These are phyloP conservation scores for Takifugu ocellatus DNA, from an alignment of 2,797 vertebrate genomes.

Conservation along the genomic window DNA sequence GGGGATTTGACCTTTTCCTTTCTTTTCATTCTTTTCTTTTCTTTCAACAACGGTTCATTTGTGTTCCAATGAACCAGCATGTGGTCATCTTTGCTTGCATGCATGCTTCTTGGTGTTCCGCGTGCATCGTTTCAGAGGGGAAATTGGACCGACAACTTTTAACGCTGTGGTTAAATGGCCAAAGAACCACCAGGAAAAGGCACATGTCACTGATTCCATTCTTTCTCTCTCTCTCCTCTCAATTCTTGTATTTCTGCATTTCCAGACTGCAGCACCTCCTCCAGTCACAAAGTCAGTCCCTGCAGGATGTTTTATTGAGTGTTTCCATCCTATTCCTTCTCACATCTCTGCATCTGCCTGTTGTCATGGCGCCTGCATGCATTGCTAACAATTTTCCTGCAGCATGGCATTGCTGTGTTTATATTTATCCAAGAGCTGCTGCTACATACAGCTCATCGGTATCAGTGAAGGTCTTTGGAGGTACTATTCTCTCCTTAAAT, in stretches of 20 bases:
- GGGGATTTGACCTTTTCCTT: too few species aligned
- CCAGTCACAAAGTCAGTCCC: slow-evolving; percentile 69
- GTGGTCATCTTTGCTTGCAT: slow-evolving; percentile 15
- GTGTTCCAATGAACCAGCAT: not conserved
- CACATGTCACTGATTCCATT: slow-evolving; percentile 3
- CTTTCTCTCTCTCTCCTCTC: slow-evolving; percentile 31
- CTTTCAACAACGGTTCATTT: not conserved
- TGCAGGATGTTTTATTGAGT: slow-evolving; percentile 22
- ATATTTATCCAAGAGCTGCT: slow-evolving; percentile 1
- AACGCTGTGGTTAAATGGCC: not conserved
- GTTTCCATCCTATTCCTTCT: slow-evolving; percentile 7
- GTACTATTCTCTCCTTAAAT: slow-evolving; percentile 14
- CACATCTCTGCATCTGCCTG: not conserved
- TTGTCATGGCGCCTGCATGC: slow-evolving; percentile 20
- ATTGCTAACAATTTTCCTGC: slow-evolving; percentile 3
- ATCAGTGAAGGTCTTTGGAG: not conserved
- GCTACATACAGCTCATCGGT: slow-evolving; percentile 11
- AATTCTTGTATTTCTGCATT: slow-evolving; percentile 39
- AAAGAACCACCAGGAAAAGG: not conserved
- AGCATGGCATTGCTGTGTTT: not conserved
- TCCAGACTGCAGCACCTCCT: slow-evolving; percentile 53
- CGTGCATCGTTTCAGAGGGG: slow-evolving; percentile 56
- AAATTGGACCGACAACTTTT: too few species aligned
- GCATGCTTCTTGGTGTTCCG: slow-evolving; percentile 34
- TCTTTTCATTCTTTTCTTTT: too few species aligned